Evolutionary conservation across 2,888 invertebrate species (phyloP), one percentile per base, ranked within the genome.

Genomic region (Cosmia trapezina): DNA sequence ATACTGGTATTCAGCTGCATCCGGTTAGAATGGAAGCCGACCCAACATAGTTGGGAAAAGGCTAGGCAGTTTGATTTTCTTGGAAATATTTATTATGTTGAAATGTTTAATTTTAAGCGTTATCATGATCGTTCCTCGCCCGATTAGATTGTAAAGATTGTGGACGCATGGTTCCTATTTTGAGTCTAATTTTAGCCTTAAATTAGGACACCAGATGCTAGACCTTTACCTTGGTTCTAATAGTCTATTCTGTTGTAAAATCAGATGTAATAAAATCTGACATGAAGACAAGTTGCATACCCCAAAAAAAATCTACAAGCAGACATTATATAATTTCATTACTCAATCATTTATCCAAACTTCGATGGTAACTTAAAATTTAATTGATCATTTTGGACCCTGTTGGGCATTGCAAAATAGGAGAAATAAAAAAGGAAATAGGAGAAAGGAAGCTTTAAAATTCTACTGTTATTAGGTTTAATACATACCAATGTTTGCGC

Each of bases 401-500:
- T 11, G 4, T 19, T 0, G 33, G n/a, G n/a, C n/a, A n/a, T 12
- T n/a, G n/a, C 8, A 22, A 41, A 41, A 37, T n/a, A 28, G 12
- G n/a, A n/a, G n/a, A n/a, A n/a, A n/a, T n/a, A n/a, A n/a, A n/a
- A n/a, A n/a, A n/a, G n/a, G n/a, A n/a, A n/a, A n/a, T n/a, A 57
- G 17, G 17, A 57, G 54, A 57, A 19, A 19, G 11, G 2, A 19
- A 57, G 11, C n/a, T 37, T 54, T 14, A 22, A 53, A 53, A 22
- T 22, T 6, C 7, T 22, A 45, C 4, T 59, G 8, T n/a, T 59
- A n/a, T n/a, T n/a, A 59, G n/a, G 5, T n/a, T 41, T 1, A 9
- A 70, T 37, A 89, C 96, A 96, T 91, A 97, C 97, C 95, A 99
- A 93, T 45, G 98, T 97, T 1, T 98, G 98, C 70, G 98, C 98